Percentiles rank a stretch among this genome's conserved stretches.
These are phyloP conservation scores for Ceramica pisi DNA, from an alignment of 2,888 invertebrate species.

Conservation along the genomic window DNA sequence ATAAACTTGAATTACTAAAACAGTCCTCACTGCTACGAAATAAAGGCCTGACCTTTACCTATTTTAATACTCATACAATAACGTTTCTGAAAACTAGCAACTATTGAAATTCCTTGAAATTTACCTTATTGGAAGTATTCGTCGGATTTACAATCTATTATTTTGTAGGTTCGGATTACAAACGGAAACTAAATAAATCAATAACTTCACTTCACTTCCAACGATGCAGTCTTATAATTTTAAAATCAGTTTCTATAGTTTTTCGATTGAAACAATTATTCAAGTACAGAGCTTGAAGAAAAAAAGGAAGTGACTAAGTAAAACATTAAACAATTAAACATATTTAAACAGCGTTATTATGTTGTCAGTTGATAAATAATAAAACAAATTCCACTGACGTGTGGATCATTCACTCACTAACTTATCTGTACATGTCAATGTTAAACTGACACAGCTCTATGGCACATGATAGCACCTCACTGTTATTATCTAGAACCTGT, in stretches of 20 bases:
- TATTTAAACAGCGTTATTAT: no score
- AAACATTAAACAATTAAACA: not conserved
- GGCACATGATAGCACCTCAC: no score
- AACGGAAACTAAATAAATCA: not conserved
- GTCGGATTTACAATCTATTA: not conserved
- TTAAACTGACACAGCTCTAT: not conserved
- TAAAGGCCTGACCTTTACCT: not conserved
- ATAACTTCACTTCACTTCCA: not conserved
- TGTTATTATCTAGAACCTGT: no score
- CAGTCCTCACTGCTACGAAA: not conserved
- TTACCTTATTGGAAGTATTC: slow-evolving; percentile 7
- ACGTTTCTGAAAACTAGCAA: not conserved
- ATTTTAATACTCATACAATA: not conserved
- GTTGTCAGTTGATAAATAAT: no score
- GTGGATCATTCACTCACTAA: not conserved
- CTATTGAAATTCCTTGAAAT: not conserved
- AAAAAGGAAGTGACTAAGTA: not conserved
- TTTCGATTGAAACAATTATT: not conserved
- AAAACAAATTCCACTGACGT: no score
- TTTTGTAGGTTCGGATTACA: not conserved
- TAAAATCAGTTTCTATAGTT: not conserved
- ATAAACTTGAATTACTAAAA: not conserved
- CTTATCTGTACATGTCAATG: not conserved
- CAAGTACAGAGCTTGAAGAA: not conserved
- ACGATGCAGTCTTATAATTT: not conserved